These are phyloP conservation scores for Enteromius afrohamiltoni DNA, from an alignment of 2,797 vertebrate species.

Conservation along the genomic window DNA sequence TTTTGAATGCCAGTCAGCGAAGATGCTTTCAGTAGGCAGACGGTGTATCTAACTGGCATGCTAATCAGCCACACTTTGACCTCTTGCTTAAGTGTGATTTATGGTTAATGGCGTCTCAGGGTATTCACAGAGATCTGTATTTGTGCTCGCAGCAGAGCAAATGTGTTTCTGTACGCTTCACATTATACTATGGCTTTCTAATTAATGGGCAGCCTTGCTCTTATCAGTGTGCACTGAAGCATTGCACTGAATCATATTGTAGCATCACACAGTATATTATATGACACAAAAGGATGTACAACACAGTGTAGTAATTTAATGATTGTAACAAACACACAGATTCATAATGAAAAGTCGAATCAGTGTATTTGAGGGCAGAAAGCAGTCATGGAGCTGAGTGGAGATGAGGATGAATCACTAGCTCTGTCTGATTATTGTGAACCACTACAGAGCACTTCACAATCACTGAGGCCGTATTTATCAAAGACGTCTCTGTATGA, in stretches of 20 bases:
- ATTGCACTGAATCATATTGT: slow-evolving; percentile 6
- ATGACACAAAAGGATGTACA: slow-evolving; percentile 1
- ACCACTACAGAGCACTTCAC: slow-evolving; percentile 34
- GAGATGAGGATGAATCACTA: slow-evolving; percentile 29
- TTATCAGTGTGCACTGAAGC: neutral
- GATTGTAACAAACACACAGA: slow-evolving; percentile 13
- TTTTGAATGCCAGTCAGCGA: neutral
- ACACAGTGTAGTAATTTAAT: slow-evolving; percentile 5
- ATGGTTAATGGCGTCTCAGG: slow-evolving; percentile 14
- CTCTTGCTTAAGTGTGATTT: slow-evolving; percentile 20
- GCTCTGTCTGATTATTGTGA: slow-evolving; percentile 39
- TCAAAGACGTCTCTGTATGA: slow-evolving; percentile 37
- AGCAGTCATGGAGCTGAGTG: neutral
- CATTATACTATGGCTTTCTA: neutral
- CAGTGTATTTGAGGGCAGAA: neutral
- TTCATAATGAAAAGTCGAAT: slow-evolving; percentile 10
- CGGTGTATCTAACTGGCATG: neutral
- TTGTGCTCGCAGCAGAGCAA: neutral
- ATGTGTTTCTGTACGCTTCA: neutral
- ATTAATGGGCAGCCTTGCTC: neutral
- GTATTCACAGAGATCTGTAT: neutral
- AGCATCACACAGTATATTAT: neutral
- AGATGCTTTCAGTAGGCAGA: slow-evolving; percentile 7
- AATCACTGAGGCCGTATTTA: slow-evolving; percentile 31
- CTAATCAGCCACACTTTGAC: slow-evolving; percentile 1